Percentiles rank a stretch among this genome's conserved stretches.
Evolutionary conservation across 2,797 vertebrate species (phyloP).

Genomic region (Siniperca undulata): DNA sequence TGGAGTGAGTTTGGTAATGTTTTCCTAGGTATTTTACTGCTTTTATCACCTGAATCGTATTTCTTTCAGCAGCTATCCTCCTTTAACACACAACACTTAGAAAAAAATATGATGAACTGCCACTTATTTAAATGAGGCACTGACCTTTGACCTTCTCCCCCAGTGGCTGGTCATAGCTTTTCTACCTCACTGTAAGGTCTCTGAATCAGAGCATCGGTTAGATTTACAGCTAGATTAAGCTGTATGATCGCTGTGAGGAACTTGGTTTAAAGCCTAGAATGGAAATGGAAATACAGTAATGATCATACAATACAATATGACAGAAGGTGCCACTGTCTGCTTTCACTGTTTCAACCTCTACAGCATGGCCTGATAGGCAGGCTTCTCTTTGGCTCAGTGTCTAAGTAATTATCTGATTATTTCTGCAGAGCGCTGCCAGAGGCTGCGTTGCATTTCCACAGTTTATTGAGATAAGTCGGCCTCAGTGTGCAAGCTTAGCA

Average conservation of each 20-base stretch:
- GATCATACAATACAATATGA: constrained; percentile 25
- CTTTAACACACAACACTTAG: too few species aligned
- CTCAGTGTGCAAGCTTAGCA: constrained; percentile 71
- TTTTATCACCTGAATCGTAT: background rate
- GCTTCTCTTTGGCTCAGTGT: constrained; percentile 65
- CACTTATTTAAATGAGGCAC: background rate
- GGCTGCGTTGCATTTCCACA: constrained; percentile 67
- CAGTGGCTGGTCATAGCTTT: background rate
- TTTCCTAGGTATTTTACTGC: background rate
- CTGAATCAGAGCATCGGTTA: background rate
- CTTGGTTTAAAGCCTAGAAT: constrained; percentile 2
- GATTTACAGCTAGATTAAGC: background rate
- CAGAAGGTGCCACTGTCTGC: constrained; percentile 16
- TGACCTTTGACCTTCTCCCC: background rate
- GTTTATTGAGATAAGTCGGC: constrained; percentile 56
- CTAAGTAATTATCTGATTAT: constrained; percentile 73
- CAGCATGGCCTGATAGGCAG: constrained; percentile 25
- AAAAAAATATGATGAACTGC: background rate
- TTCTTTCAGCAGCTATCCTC: background rate
- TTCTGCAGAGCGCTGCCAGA: constrained; percentile 60
- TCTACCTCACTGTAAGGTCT: background rate
- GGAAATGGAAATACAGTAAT: constrained; percentile 26
- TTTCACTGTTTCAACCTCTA: constrained; percentile 5
- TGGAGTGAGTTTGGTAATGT: background rate
- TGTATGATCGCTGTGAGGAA: background rate